A percentile compares a stretch with the other conserved stretches of the same genome.
Conservation (phyloP, 2,797 vertebrate species). For the Poecilia gillii region DNA sequence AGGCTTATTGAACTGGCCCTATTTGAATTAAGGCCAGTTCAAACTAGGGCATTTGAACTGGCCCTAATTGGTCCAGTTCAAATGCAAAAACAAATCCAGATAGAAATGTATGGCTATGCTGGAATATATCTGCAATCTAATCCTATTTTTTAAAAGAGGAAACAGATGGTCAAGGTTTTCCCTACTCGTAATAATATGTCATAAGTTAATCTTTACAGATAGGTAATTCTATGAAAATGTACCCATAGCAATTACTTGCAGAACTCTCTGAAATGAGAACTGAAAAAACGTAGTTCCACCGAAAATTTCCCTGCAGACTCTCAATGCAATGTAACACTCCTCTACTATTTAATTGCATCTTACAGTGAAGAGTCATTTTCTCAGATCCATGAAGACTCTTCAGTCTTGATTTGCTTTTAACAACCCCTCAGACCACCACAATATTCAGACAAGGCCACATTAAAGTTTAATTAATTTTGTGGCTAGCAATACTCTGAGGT, state of each 20-base stretch:
- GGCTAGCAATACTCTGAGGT: conserved; percentile 65
- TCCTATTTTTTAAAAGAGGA: background rate
- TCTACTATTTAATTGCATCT: conserved; percentile 79
- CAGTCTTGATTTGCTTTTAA: conserved; percentile 77
- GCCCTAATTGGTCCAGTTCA: conserved; percentile 22
- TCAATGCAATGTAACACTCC: conserved; percentile 67
- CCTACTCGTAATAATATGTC: background rate
- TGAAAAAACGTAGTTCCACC: conserved; percentile 54
- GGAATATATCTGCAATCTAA: background rate
- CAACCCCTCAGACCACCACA: conserved; percentile 70
- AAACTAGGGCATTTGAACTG: too few species aligned
- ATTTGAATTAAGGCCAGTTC: too few species aligned
- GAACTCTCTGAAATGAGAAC: conserved; percentile 37
- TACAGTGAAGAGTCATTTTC: conserved; percentile 77
- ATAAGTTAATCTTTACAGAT: conserved; percentile 22
- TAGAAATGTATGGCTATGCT: background rate
- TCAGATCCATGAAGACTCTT: conserved; percentile 56
- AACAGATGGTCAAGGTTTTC: background rate
- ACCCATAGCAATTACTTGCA: conserved; percentile 32
- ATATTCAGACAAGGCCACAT: conserved; percentile 78
- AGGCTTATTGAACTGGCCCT: too few species aligned
- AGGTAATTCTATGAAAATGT: conserved; percentile 12
- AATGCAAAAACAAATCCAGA: background rate
- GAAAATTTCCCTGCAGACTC: conserved; percentile 81
- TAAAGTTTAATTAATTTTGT: conserved; percentile 83